These are phyloP conservation scores for Augochlora pura DNA, from an alignment of 1,140 invertebrate species.

Conservation along the genomic window DNA sequence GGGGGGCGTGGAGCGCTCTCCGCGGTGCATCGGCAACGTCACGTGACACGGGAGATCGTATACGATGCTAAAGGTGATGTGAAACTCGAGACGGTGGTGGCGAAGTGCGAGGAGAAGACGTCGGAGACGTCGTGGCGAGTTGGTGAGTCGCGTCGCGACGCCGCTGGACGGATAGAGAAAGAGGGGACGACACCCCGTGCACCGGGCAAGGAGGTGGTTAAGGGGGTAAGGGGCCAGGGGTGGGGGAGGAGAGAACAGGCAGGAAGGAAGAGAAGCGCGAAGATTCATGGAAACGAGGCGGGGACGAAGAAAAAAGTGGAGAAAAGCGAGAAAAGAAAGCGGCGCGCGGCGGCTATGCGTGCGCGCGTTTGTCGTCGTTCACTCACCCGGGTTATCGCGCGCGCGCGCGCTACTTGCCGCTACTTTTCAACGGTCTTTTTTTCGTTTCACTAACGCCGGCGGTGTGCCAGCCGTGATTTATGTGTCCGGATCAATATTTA, in stretches of 20 bases:
- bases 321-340: conserved; percentile 49
- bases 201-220: not conserved
- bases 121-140: not conserved
- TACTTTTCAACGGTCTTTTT: conserved; percentile 15
- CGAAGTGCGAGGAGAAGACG: conserved; percentile 3
- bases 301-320: conserved; percentile 12
- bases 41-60: conserved; percentile 32
- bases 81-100: conserved; percentile 58
- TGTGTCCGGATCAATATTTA: not conserved
- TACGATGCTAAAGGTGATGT: conserved; percentile 58
- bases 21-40: conserved; percentile 40
- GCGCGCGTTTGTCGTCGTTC: conserved; percentile 61
- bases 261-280: conserved; percentile 32
- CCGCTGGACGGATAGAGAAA: not conserved
- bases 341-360: not conserved
- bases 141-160: too few species aligned
- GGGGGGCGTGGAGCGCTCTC: not conserved
- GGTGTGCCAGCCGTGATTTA: conserved; percentile 38
- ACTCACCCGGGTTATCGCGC: conserved; percentile 27
- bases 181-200: not conserved
- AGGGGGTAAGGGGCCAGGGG: not conserved
- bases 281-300: conserved; percentile 27
- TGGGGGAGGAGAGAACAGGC: too few species aligned
- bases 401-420: conserved; percentile 7
- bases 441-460: not conserved